phyloP scores from a whole-genome alignment of 2,113 vertebrate genomes.

The Piprites chloris region DNA sequence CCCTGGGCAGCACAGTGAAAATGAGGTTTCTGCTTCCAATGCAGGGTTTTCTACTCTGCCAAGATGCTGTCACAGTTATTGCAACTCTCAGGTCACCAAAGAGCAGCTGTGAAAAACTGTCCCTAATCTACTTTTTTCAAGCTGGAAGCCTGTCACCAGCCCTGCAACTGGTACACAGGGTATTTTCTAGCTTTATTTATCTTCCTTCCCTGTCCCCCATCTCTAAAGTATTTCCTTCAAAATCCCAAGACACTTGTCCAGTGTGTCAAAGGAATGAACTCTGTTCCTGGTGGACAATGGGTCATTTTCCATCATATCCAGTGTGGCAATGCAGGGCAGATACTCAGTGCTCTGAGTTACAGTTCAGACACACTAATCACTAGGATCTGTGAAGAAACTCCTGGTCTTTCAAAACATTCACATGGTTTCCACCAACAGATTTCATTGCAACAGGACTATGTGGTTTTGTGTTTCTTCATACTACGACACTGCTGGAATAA shows the following conservation, averaged over 20 bases:
- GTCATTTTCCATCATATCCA: background rate
- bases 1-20: background rate
- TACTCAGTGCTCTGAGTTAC: background rate
- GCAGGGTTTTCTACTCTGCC: background rate
- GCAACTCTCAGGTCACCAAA: background rate
- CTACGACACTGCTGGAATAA: background rate
- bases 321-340: background rate
- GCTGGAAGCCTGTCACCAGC: background rate
- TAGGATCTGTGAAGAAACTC: conserved; percentile 43
- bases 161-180: background rate
- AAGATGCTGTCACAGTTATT: background rate
- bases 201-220: background rate
- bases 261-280: background rate
- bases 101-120: background rate
- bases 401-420: conserved; percentile 21
- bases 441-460: conserved; percentile 6
- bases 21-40: background rate
- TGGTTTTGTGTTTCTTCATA: conserved; percentile 26
- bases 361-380: background rate
- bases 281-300: background rate
- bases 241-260: background rate
- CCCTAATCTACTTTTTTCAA: background rate
- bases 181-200: background rate
- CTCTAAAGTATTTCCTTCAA: background rate
- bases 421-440: conserved; percentile 12